Percentiles rank a stretch among this genome's conserved stretches.
Evolutionary conservation across 2,888 invertebrate species (phyloP).

Genomic region (Gisinianus flammeolus): DNA sequence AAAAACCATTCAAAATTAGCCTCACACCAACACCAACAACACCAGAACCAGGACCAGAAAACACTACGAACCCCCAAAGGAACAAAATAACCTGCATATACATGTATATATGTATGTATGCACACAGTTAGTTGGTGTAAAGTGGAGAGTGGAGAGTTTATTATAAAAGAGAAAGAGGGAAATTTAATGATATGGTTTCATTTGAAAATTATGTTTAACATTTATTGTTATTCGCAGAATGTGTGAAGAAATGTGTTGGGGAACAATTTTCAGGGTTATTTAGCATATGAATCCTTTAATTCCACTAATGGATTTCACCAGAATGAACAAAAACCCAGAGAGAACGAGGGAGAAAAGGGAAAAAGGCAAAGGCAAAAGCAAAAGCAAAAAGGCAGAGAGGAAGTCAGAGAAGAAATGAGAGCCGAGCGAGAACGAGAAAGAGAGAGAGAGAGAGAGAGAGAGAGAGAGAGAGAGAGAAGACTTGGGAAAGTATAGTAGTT

Average conservation of each 20-base stretch:
- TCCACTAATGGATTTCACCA: conserved; percentile 46
- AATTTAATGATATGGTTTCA: conserved; percentile 30
- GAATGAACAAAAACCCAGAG: not conserved
- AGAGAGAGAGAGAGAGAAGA: too few species aligned
- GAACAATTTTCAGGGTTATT: conserved; percentile 40
- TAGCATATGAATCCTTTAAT: conserved; percentile 44
- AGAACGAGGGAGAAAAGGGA: not conserved
- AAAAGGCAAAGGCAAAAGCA: not conserved
- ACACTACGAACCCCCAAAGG: too few species aligned
- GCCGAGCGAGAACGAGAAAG: conserved; percentile 11
- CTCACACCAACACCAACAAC: too few species aligned
- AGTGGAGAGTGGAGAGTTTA: not conserved
- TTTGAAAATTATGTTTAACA: conserved; percentile 36
- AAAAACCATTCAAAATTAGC: not conserved
- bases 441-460: conserved; percentile 17
- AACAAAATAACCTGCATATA: too few species aligned
- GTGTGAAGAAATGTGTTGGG: conserved; percentile 15
- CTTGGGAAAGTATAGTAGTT: too few species aligned
- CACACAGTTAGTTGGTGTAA: not conserved
- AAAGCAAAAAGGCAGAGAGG: not conserved
- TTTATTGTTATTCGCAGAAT: conserved; percentile 30
- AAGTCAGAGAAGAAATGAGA: not conserved
- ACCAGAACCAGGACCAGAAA: too few species aligned
- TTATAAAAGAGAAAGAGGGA: not conserved
- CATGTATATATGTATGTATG: not conserved